Percentiles rank a stretch among this genome's conserved stretches.
phyloP scores from a whole-genome alignment of 2,797 vertebrate species.

The Dipus sagitta region DNA sequence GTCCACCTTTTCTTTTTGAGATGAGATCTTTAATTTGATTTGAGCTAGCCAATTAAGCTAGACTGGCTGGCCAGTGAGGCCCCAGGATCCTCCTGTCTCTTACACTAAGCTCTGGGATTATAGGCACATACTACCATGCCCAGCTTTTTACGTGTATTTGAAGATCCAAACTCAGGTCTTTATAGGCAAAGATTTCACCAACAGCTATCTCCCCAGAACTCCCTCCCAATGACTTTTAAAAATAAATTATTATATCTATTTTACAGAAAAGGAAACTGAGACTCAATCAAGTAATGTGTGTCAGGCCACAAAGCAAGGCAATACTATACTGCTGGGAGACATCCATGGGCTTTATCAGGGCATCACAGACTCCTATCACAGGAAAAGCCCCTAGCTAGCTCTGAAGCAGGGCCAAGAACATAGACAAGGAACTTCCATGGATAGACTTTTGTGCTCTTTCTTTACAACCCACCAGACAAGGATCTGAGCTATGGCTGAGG shows the following conservation, averaged over 20 bases:
- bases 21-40: too few species aligned
- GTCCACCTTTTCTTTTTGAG: too few species aligned
- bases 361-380: neutral
- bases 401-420: neutral
- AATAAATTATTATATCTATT: neutral
- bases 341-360: neutral
- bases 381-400: neutral
- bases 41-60: too few species aligned
- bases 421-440: neutral
- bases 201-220: too few species aligned
- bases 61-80: too few species aligned
- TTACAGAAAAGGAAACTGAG: neutral
- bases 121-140: too few species aligned
- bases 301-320: neutral
- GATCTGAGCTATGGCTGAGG: neutral
- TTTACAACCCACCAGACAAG: neutral
- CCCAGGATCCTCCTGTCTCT: too few species aligned
- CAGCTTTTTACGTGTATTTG: too few species aligned
- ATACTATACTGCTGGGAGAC: neutral
- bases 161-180: too few species aligned
- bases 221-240: neutral
- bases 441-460: neutral
- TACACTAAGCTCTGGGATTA: too few species aligned
- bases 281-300: neutral
- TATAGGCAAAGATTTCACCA: too few species aligned